These are phyloP conservation scores for Leucopsar rothschildi DNA, from an alignment of 2,113 vertebrate species.

Conservation along the genomic window DNA sequence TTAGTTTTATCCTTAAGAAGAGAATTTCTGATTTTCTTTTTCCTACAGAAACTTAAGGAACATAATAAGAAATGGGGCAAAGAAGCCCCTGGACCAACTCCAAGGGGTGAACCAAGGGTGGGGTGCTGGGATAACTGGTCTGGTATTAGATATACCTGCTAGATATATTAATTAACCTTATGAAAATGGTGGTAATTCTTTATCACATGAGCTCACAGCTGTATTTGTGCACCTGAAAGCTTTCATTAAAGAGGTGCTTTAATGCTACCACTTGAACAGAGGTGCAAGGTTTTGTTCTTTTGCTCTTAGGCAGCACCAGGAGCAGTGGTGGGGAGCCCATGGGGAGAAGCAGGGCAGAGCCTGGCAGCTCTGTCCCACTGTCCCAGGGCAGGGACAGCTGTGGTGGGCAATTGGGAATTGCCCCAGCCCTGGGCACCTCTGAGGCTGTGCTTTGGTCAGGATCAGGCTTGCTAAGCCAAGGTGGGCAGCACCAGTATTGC, in stretches of 20 bases:
- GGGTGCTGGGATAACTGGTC: background rate
- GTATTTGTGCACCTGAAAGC: background rate
- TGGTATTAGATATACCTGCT: background rate
- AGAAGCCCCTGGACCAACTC: background rate
- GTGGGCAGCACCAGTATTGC: background rate
- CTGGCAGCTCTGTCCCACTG: background rate
- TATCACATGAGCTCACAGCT: rapidly evolving
- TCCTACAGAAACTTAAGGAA: background rate
- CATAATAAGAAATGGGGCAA: background rate
- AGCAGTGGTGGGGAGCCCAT: rapidly evolving
- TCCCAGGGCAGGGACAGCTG: background rate
- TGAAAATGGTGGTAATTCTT: background rate
- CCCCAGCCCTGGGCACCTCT: background rate
- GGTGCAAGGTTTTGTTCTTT: background rate
- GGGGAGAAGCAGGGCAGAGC: background rate
- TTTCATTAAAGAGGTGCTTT: background rate
- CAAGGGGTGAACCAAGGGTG: background rate
- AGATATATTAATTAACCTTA: background rate
- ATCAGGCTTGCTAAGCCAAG: background rate
- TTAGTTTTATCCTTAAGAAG: background rate
- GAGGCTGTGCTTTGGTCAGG: background rate
- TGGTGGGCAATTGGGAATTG: background rate
- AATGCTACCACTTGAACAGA: background rate
- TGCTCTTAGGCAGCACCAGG: background rate
- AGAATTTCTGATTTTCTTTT: background rate